Evolutionary conservation across 2,113 vertebrate genomes (phyloP).

Genomic region (Cavia aperea): DNA sequence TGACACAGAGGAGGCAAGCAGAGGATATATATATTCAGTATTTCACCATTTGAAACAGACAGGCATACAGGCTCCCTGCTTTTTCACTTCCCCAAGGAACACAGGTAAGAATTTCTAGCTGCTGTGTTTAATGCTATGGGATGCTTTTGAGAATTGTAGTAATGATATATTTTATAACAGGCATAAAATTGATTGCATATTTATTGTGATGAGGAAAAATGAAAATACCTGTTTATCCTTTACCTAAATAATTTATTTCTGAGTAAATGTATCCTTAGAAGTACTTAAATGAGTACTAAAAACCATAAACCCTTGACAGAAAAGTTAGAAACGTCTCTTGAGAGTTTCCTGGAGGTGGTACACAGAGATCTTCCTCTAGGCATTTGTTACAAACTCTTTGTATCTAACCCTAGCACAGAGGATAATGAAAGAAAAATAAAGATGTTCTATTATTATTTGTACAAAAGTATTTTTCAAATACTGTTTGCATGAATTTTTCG

Average conservation of each 20-base stretch:
- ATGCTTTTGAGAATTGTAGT: background rate
- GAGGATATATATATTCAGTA: background rate
- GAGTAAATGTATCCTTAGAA: background rate
- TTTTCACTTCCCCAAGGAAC: background rate
- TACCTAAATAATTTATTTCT: background rate
- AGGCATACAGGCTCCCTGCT: background rate
- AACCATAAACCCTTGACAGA: background rate
- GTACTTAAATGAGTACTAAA: fast-evolving
- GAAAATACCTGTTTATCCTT: background rate
- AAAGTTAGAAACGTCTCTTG: background rate
- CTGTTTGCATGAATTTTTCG: background rate
- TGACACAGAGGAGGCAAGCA: background rate
- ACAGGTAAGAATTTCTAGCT: conserved; percentile 3
- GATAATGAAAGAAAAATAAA: background rate
- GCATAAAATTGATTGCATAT: background rate
- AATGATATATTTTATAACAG: fast-evolving
- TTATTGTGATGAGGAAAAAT: background rate
- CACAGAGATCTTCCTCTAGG: background rate
- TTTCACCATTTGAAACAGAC: fast-evolving
- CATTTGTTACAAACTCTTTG: background rate
- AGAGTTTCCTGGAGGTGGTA: fast-evolving
- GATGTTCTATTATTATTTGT: background rate
- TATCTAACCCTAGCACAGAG: too few relatives aligned
- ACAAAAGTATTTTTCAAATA: background rate
- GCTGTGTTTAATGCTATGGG: background rate